phyloP scores from a whole-genome alignment of 1,140 invertebrate species.

The Drosophila baimaii region DNA sequence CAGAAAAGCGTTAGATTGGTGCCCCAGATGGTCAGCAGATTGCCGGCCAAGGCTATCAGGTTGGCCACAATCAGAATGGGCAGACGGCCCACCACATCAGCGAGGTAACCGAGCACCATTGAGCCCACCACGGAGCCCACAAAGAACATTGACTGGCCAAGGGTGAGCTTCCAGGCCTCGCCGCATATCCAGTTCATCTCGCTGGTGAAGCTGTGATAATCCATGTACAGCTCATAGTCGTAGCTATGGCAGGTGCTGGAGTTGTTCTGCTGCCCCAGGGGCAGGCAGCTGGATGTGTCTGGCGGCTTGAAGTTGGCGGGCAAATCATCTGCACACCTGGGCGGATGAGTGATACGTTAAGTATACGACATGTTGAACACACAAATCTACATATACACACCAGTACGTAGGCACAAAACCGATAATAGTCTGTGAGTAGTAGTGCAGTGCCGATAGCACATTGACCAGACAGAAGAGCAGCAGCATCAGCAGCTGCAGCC shows the following conservation, averaged over 20 bases:
- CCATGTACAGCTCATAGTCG: conserved; percentile 70
- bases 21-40: conserved; percentile 85
- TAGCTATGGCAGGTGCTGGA: conserved; percentile 45
- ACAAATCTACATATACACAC: conserved; percentile 61
- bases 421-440: conserved; percentile 86
- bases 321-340: conserved; percentile 62
- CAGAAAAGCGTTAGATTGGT: conserved; percentile 84
- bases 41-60: conserved; percentile 85
- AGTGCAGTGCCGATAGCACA: conserved; percentile 85
- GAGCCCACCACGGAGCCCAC: conserved; percentile 86
- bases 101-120: conserved; percentile 85
- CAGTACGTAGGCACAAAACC: conserved; percentile 85
- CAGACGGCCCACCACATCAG: conserved; percentile 86
- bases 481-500: conserved; percentile 86
- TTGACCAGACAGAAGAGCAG: conserved; percentile 86
- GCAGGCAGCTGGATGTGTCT: conserved; percentile 48
- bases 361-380: conserved; percentile 7
- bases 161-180: conserved; percentile 85
- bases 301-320: conserved; percentile 6
- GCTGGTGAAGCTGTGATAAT: conserved; percentile 73
- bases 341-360: conserved; percentile 32
- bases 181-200: conserved; percentile 86
- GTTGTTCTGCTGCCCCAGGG: conserved; percentile 13
- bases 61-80: conserved; percentile 86
- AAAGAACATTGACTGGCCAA: conserved; percentile 87